phyloP scores from a whole-genome alignment of 2,888 invertebrate species.

The Amaurobius ferox region DNA sequence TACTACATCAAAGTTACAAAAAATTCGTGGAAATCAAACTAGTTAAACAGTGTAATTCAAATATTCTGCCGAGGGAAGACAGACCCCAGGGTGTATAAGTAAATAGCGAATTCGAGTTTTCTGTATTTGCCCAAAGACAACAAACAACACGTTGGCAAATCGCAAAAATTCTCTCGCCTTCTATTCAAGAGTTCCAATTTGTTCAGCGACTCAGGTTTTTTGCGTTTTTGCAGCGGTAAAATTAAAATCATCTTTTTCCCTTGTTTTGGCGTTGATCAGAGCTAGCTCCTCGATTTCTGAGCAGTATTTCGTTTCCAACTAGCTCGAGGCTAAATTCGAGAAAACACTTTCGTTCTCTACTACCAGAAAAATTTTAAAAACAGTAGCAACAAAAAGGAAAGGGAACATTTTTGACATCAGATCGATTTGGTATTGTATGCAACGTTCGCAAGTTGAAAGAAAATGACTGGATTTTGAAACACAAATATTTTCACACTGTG shows the following conservation, averaged over 20 bases:
- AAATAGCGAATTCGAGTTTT: neutral
- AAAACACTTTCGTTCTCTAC: conserved; percentile 19
- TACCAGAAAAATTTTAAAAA: conserved; percentile 6
- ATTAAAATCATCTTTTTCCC: conserved; percentile 24
- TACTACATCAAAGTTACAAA: too few species aligned
- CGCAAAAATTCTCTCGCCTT: neutral
- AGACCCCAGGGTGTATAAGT: too few species aligned
- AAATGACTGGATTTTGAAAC: conserved; percentile 26
- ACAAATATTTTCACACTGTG: conserved; percentile 29
- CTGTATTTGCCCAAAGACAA: neutral
- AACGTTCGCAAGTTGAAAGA: neutral
- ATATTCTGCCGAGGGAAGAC: too few species aligned
- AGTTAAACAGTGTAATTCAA: too few species aligned
- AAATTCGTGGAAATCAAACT: too few species aligned
- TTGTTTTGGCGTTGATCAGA: neutral
- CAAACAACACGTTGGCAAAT: neutral
- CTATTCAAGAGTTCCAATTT: neutral
- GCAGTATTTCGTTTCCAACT: neutral
- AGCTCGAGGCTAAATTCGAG: conserved; percentile 6
- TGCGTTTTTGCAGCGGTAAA: neutral
- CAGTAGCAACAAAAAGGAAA: neutral
- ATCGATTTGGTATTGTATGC: neutral
- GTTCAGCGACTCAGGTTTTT: neutral
- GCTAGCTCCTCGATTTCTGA: neutral
- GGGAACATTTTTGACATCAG: neutral